Base-by-base conservation (phyloP, 2,113 vertebrate species). In the Dascyllus trimaculatus region DNA sequence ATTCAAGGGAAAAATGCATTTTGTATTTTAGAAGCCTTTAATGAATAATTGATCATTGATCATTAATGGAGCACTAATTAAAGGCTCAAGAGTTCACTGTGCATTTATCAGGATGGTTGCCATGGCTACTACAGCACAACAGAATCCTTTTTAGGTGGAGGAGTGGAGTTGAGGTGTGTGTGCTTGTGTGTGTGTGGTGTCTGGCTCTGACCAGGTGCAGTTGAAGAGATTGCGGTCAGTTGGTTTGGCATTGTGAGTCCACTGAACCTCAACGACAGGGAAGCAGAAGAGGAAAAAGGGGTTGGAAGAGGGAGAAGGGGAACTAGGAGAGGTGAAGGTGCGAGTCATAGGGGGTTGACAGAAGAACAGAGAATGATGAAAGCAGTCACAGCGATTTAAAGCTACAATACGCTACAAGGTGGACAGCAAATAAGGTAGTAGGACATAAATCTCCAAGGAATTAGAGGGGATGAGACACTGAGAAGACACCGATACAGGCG, bases 361-460 rank as follows among this genome's bases (percentile, higher is more conserved):
- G 45, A 45, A 45, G 63, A 59, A 57, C 21, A 45, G 70, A 14
- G 45, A 54, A 71, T 13, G 66, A 89, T 78, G 73, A 88, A 57
- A 78, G 73, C 58, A 15, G 63, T 88, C 76, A 64, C 18, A 32
- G 58, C 60, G 76, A 72, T 78, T 71, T 69, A 60, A 78, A 68
- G 73, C 35, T 4, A 13, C 35, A 43, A 5, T 19, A 21, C 43
- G 8, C 66, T 40, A 51, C 71, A 19, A 76, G 70, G 70, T 78
- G 66, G 74, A 51, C 59, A 22, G 74, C 35, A 52, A 26, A 71
- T 74, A 65, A 62, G 66, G 60, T 17, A 35, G 68, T 13, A 62
- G 67, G 64, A 65, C 29, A 17, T 57, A 40, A 38, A 52, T 38
- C 54, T 25, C 11, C 4, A 0, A 68, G 58, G 74, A 56, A 63